Percentiles rank a stretch among this genome's conserved stretches.
Conservation (phyloP, 2,888 invertebrate species). For the Eilema caniola region DNA sequence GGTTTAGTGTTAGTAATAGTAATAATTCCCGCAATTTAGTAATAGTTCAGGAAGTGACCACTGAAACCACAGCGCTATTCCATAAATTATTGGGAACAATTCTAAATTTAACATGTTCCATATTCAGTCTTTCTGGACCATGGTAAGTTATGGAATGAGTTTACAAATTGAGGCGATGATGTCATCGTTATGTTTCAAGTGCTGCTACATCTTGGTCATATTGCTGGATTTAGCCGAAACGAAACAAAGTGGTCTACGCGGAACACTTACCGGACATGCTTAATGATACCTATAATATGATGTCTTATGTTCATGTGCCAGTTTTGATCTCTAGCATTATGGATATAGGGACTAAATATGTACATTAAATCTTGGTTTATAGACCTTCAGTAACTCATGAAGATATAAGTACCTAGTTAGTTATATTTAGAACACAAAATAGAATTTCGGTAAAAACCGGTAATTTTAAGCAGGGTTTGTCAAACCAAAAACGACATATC, state of each 20-base stretch:
- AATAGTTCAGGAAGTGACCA: conserved; percentile 6
- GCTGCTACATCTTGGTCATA: conserved; percentile 17
- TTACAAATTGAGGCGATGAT: conserved; percentile 57
- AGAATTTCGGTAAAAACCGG: background rate
- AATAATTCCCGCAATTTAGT: background rate
- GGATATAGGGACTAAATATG: background rate
- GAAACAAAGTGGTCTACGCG: conserved; percentile 20
- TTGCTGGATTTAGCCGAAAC: conserved; percentile 18
- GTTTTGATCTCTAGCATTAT: background rate
- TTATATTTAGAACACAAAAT: background rate
- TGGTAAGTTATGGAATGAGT: conserved; percentile 37
- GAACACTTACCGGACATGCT: background rate
- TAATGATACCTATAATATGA: background rate
- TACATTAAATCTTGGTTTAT: background rate
- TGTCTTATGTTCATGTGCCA: background rate
- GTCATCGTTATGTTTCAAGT: conserved; percentile 53
- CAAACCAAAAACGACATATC: background rate
- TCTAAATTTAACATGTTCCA: background rate
- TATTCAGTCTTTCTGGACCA: conserved; percentile 7
- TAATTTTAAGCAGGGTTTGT: background rate
- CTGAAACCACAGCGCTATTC: background rate
- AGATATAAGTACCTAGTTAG: background rate
- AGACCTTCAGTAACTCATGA: background rate
- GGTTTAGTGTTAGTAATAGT: too few species aligned
- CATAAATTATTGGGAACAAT: background rate